Conservation (phyloP, 2,888 invertebrate genomes). For the Erebia ligea region DNA sequence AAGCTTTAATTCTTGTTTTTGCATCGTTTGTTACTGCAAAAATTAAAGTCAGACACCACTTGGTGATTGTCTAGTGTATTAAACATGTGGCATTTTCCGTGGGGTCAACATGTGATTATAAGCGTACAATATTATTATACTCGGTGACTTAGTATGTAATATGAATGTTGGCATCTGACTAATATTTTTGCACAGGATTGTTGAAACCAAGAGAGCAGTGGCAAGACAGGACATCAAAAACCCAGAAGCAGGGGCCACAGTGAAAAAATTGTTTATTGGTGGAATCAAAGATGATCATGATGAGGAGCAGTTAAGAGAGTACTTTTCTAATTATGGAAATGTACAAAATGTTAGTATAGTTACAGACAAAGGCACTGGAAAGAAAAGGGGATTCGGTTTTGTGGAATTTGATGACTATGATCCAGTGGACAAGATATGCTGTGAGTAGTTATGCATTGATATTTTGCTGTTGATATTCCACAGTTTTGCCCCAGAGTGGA, state of each 20-base stretch:
- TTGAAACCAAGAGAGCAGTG: slow-evolving; percentile 98
- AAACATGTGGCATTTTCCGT: slow-evolving; percentile 77
- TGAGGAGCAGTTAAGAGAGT: slow-evolving; percentile 93
- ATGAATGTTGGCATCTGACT: too few species aligned
- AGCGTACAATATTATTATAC: neutral
- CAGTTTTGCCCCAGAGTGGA: slow-evolving; percentile 81
- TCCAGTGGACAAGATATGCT: slow-evolving; percentile 97
- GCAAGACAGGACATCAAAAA: slow-evolving; percentile 96
- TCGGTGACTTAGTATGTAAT: too few species aligned
- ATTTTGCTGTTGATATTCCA: slow-evolving; percentile 49
- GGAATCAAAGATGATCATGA: slow-evolving; percentile 97
- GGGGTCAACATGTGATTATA: slow-evolving; percentile 58
- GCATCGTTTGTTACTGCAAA: slow-evolving; percentile 78
- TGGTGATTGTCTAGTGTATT: slow-evolving; percentile 71
- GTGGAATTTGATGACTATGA: slow-evolving; percentile 99
- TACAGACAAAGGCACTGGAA: slow-evolving; percentile 95
- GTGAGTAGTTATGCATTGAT: slow-evolving; percentile 83
- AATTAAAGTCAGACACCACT: slow-evolving; percentile 60
- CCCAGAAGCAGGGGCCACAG: slow-evolving; percentile 96
- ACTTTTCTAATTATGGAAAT: slow-evolving; percentile 92
- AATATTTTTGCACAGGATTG: slow-evolving; percentile 83
- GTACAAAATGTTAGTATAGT: slow-evolving; percentile 94
- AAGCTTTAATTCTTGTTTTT: slow-evolving; percentile 57
- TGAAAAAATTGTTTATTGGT: slow-evolving; percentile 97
- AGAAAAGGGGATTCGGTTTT: slow-evolving; percentile 97